Percentiles rank a stretch among this genome's conserved stretches.
Evolutionary conservation across 2,888 invertebrate species (phyloP).

Genomic region (Deroplatys truncata): DNA sequence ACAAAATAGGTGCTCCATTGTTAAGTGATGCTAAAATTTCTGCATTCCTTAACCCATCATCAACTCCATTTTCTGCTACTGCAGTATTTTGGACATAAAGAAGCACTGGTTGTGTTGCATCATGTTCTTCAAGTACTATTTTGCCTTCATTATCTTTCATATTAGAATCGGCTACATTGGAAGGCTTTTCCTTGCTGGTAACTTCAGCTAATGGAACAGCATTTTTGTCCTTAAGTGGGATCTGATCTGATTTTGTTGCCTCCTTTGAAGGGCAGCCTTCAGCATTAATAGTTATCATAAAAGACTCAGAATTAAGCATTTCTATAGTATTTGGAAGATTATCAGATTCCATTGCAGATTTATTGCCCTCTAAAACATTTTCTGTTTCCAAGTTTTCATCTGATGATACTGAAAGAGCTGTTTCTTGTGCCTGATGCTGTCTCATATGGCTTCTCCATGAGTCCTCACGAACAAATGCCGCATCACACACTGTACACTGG

Average conservation of each 20-base stretch:
- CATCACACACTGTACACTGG: slow-evolving; percentile 41
- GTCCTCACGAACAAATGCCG: slow-evolving; percentile 44
- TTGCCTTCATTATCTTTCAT: background rate
- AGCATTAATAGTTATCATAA: background rate
- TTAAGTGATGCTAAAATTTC: slow-evolving; percentile 23
- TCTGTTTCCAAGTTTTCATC: background rate
- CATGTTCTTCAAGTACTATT: background rate
- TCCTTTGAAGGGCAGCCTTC: background rate
- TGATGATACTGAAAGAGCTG: background rate
- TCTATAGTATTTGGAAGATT: background rate
- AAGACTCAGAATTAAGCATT: background rate
- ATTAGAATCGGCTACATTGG: background rate
- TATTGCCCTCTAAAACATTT: background rate
- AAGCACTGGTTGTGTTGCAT: slow-evolving; percentile 12
- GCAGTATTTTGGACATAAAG: slow-evolving; percentile 19
- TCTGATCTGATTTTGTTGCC: background rate
- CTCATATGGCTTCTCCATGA: slow-evolving; percentile 44
- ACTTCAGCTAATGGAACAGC: background rate
- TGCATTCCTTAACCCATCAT: slow-evolving; percentile 16
- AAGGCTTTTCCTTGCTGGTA: background rate
- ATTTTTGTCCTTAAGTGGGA: background rate
- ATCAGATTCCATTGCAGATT: background rate
- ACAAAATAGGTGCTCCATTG: slow-evolving; percentile 8
- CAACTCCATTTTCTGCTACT: background rate
- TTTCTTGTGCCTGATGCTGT: slow-evolving; percentile 37